These are phyloP conservation scores for Drosophila dunni DNA, from an alignment of 1,140 invertebrate species.

Conservation along the genomic window DNA sequence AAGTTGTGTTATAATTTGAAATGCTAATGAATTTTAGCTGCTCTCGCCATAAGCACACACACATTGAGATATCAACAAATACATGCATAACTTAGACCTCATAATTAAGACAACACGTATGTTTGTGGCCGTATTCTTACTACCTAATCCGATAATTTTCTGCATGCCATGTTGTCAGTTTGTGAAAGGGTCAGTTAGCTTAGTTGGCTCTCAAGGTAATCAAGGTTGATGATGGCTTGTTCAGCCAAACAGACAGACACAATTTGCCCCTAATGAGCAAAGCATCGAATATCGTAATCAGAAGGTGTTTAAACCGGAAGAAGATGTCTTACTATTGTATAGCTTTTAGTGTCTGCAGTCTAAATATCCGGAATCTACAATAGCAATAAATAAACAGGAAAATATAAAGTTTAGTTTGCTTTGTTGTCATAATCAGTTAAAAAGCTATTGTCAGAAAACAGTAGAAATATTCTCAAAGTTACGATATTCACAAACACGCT, in stretches of 20 bases:
- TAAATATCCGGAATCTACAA: not conserved
- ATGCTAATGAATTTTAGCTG: constrained; percentile 67
- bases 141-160: constrained; percentile 20
- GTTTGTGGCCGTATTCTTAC: constrained; percentile 9
- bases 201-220: constrained; percentile 65
- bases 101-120: constrained; percentile 55
- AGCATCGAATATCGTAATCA: constrained; percentile 32
- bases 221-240: constrained; percentile 63
- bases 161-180: constrained; percentile 14
- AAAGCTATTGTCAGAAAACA: not conserved
- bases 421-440: constrained; percentile 1
- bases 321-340: not conserved
- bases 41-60: constrained; percentile 15
- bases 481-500: constrained; percentile 48
- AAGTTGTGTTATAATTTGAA: constrained; percentile 62
- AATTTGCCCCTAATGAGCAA: constrained; percentile 66
- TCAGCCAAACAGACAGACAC: constrained; percentile 37
- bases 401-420: not conserved
- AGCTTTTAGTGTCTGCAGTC: not conserved
- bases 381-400: not conserved
- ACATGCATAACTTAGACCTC: constrained; percentile 6
- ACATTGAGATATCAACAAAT: not conserved
- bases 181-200: constrained; percentile 60
- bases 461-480: constrained; percentile 17
- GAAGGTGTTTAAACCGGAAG: not conserved